Conservation (phyloP, 2,888 invertebrate genomes). For the Drosophila austrosaltans region DNA sequence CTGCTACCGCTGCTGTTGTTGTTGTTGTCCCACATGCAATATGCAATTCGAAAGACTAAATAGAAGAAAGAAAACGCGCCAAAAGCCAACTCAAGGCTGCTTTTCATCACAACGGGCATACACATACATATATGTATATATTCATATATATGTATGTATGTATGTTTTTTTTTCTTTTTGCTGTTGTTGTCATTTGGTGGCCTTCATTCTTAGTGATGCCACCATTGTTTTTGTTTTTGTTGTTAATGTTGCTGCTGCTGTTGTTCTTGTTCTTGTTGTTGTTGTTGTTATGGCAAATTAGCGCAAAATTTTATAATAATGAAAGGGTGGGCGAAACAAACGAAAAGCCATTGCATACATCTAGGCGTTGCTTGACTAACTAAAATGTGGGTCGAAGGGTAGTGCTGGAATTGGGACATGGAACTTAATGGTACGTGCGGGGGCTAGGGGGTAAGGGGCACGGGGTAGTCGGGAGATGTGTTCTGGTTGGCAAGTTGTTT, state of each 20-base stretch:
- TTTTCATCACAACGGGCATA: slow-evolving; percentile 5
- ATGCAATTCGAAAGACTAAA: slow-evolving; percentile 10
- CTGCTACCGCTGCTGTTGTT: neutral
- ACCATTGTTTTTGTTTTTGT: neutral
- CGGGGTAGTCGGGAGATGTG: neutral
- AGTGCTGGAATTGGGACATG: slow-evolving; percentile 12
- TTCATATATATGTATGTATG: neutral
- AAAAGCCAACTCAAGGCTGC: slow-evolving; percentile 22
- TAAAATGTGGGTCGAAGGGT: slow-evolving; percentile 25
- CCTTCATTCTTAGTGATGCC: slow-evolving; percentile 12
- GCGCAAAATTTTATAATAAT: slow-evolving; percentile 47
- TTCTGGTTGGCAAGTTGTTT: neutral
- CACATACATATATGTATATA: neutral
- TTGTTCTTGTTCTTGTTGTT: neutral
- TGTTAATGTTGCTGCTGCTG: neutral
- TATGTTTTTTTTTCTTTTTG: neutral
- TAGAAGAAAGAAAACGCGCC: slow-evolving; percentile 9
- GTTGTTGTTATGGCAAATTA: slow-evolving; percentile 32
- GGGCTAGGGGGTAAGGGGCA: neutral
- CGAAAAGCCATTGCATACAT: slow-evolving; percentile 49
- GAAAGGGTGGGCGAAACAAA: slow-evolving; percentile 11
- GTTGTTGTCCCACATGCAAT: neutral
- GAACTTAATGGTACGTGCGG: neutral
- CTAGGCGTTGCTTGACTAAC: slow-evolving; percentile 34
- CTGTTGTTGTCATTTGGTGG: neutral